Evolutionary conservation across 2,797 vertebrate species (phyloP), one percentile per base, ranked within the genome.

Genomic region (Manis javanica): DNA sequence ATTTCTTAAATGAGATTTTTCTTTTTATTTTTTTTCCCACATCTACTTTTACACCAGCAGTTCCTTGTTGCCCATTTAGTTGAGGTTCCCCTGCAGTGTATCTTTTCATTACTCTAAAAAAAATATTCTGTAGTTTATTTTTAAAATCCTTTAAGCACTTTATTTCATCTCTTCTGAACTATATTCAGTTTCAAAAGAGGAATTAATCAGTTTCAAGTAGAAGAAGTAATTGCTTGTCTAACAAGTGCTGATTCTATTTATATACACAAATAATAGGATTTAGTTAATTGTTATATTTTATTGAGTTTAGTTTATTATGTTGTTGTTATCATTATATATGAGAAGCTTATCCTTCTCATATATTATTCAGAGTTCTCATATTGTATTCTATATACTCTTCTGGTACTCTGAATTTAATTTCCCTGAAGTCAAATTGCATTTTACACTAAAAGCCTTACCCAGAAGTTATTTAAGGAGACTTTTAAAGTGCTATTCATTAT

Each of bases 31-130:
- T 90, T 90, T 69, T 59, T 46, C 72, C 82, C 63, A 34, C 55
- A 75, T 29, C 74, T 87, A 42, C 34, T 42, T 75, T 96, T 90
- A 74, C 66, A 61, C 1, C 63, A 63, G 8, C 4, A 61, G 49
- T 51, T 71, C 46, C 87, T 68, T 93, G 13, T 63, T 78, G 26
- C 8, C 46, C 31, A 64, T 26, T 90, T 90, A 96, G 57, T 63
- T 89, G 46, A 86, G 84, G 46, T 90, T 83, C 37, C 26, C 57
- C 24, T 90, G 12, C 11, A 69, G 61, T 37, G 16, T 78, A 42
- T 86, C 14, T 87, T 93, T 82, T 69, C 31, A 83, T 82, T 84
- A 57, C 83, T 59, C 6, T 61, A 83, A 94, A 91, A 91, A 42
- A 79, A 18, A 4, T 21, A 81, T 49, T 39, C 39, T 49, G 2